Evolutionary conservation across 2,113 vertebrate genomes (phyloP).

Genomic region (Dasyprocta punctata): DNA sequence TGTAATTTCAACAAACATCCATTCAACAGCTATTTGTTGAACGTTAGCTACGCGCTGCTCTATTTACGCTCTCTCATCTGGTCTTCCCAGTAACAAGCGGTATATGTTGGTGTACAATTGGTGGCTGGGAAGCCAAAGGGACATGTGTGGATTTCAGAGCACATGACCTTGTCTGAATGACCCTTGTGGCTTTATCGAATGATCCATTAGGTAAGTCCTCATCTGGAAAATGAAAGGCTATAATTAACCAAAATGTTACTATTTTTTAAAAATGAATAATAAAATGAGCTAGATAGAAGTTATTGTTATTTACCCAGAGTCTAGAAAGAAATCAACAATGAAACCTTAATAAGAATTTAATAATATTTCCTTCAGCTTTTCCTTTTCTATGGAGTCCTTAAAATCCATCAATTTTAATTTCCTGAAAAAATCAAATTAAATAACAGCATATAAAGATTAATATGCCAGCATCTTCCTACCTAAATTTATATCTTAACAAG

Average conservation of each 20-base stretch:
- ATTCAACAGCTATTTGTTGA: background rate
- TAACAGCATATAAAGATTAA: background rate
- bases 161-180: background rate
- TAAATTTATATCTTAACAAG: conserved; percentile 3
- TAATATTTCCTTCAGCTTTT: conserved; percentile 9
- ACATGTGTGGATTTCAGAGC: background rate
- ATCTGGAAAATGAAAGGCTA: background rate
- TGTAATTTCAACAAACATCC: background rate
- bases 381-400: background rate
- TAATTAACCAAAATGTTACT: background rate
- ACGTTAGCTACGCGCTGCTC: background rate
- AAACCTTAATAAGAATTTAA: background rate
- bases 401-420: background rate
- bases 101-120: background rate
- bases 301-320: background rate
- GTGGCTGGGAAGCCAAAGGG: background rate
- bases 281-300: background rate
- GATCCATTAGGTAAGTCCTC: background rate
- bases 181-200: background rate
- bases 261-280: background rate
- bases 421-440: background rate
- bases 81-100: background rate
- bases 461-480: background rate
- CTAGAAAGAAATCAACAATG: conserved; percentile 24
- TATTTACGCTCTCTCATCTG: background rate